Conservation (phyloP, 2,888 invertebrate species). For the Acleris emargana region DNA sequence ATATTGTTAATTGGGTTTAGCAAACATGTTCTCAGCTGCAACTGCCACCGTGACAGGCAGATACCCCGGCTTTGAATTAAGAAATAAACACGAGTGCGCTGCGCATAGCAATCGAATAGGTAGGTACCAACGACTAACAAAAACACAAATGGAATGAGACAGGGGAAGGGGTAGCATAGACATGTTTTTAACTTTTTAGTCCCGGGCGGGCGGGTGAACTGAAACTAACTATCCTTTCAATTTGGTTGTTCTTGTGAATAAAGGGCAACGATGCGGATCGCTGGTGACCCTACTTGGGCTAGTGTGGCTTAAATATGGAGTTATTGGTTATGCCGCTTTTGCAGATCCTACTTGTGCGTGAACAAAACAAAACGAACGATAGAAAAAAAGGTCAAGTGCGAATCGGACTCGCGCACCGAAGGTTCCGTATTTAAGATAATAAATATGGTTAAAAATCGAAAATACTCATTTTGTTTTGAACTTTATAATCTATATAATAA, state of each 20-base stretch:
- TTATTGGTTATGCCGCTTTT: constrained; percentile 23
- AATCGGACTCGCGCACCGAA: too few species aligned
- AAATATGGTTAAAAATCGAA: too few species aligned
- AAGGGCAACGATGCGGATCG: constrained; percentile 23
- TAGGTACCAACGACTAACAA: constrained; percentile 15
- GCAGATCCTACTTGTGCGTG: too few species aligned
- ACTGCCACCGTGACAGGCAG: background rate
- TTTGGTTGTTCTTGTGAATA: constrained; percentile 24
- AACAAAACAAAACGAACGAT: too few species aligned
- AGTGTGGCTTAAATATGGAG: constrained; percentile 11
- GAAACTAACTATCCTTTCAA: constrained; percentile 24
- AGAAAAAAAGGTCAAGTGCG: too few species aligned
- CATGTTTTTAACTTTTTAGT: constrained; percentile 12
- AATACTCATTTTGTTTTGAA: too few species aligned
- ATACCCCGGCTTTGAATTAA: constrained; percentile 15
- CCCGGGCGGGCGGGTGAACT: constrained; percentile 14
- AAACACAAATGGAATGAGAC: constrained; percentile 17
- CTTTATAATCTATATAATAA: too few species aligned
- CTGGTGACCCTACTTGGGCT: constrained; percentile 18
- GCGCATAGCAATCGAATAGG: constrained; percentile 17
- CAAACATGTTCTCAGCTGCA: constrained; percentile 16
- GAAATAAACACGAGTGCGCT: constrained; percentile 6
- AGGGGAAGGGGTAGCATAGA: constrained; percentile 17
- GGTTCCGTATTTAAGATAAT: too few species aligned
- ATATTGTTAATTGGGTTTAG: constrained; percentile 14